phyloP scores from a whole-genome alignment of 2,888 invertebrate species.

The Dicyrtoma fusca region DNA sequence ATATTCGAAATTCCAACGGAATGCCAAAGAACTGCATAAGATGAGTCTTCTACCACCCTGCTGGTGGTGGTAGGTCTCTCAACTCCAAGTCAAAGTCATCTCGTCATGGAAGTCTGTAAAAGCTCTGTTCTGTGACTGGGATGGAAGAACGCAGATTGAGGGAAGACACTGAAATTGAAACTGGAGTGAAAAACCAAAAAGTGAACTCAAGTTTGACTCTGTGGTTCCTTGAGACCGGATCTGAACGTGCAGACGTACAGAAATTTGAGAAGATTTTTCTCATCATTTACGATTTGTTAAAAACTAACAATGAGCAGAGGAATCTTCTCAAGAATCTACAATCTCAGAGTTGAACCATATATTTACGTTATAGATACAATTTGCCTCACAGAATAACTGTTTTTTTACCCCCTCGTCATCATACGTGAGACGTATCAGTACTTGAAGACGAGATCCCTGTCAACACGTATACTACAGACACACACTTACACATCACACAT shows the following conservation, averaged over 20 bases:
- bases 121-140: too few species aligned
- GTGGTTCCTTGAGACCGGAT: conserved; percentile 24
- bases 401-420: neutral
- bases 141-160: too few species aligned
- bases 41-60: too few species aligned
- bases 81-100: too few species aligned
- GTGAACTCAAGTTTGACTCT: conserved; percentile 6
- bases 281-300: neutral
- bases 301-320: too few species aligned
- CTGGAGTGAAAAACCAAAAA: conserved; percentile 14
- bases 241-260: conserved; percentile 8
- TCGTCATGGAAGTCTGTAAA: too few species aligned
- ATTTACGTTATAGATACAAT: neutral
- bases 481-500: neutral
- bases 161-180: conserved; percentile 16
- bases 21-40: too few species aligned
- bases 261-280: conserved; percentile 13
- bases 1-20: too few species aligned
- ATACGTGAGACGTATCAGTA: neutral
- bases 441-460: neutral
- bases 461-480: neutral
- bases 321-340: too few species aligned
- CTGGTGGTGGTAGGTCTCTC: too few species aligned
- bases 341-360: too few species aligned
- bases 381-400: conserved; percentile 12